Evolutionary conservation across 1,140 invertebrate genomes (phyloP).

Genomic region (Drosophila triauraria): DNA sequence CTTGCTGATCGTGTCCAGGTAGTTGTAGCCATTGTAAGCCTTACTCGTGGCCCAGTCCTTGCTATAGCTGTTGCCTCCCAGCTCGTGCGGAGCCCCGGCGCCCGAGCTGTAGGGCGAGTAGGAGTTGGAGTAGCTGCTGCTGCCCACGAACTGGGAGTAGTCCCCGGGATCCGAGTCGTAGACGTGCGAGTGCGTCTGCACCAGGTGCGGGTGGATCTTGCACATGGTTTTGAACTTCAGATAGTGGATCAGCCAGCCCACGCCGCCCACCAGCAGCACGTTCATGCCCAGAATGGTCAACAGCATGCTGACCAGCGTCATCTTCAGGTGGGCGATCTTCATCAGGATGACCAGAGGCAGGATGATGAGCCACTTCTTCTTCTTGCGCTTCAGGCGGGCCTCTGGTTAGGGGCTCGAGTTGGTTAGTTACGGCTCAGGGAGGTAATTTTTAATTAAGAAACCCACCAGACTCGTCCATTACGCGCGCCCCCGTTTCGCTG

Average conservation of each 20-base stretch:
- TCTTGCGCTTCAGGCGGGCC: slow-evolving; percentile 54
- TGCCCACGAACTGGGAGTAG: slow-evolving; percentile 79
- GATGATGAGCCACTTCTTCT: slow-evolving; percentile 79
- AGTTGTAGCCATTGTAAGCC: slow-evolving; percentile 76
- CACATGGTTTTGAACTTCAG: slow-evolving; percentile 80
- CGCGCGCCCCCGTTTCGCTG: slow-evolving; percentile 64
- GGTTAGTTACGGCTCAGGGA: not conserved
- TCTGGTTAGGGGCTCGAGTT: slow-evolving; percentile 17
- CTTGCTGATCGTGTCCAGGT: slow-evolving; percentile 81
- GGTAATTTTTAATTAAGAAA: not conserved
- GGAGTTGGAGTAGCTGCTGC: slow-evolving; percentile 72
- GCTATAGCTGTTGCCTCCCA: slow-evolving; percentile 59
- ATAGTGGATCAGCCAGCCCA: slow-evolving; percentile 80
- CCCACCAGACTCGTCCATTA: slow-evolving; percentile 71
- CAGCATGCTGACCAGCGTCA: slow-evolving; percentile 74
- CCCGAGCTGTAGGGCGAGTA: slow-evolving; percentile 63
- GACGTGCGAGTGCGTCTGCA: slow-evolving; percentile 81
- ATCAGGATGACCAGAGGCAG: slow-evolving; percentile 75
- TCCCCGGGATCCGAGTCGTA: slow-evolving; percentile 80
- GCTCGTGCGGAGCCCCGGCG: slow-evolving; percentile 52
- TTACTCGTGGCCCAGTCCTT: slow-evolving; percentile 82
- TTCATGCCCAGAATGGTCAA: slow-evolving; percentile 73
- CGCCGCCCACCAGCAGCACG: slow-evolving; percentile 73
- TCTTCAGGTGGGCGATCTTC: slow-evolving; percentile 82
- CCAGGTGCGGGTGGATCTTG: slow-evolving; percentile 82